Conservation (phyloP, 2,113 vertebrate genomes). For the Helogale parvula region DNA sequence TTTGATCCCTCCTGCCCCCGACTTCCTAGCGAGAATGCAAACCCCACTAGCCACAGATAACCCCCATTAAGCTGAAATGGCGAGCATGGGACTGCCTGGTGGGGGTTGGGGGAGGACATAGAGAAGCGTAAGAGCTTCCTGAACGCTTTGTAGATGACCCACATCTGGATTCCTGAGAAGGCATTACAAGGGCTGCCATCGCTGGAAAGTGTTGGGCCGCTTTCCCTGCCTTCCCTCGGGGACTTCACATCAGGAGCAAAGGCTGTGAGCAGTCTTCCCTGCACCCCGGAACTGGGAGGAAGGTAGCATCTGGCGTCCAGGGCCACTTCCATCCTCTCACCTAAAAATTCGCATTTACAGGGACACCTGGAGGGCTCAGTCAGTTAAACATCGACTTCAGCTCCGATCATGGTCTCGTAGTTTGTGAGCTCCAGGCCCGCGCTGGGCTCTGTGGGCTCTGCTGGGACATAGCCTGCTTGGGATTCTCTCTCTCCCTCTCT, state of each 20-base stretch:
- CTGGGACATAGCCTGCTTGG: no score
- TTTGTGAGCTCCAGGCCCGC: no score
- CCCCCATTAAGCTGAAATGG: no score
- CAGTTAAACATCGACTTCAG: no score
- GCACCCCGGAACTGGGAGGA: not conserved
- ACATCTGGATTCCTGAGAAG: rapidly evolving
- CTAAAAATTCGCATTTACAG: no score
- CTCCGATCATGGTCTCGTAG: no score
- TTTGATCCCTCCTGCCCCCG: not conserved
- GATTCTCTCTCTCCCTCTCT: no score
- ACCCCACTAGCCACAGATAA: not conserved
- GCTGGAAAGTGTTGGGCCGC: rapidly evolving
- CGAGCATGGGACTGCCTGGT: rapidly evolving
- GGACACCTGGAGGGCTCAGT: no score
- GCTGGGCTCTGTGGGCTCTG: no score
- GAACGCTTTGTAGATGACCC: not conserved
- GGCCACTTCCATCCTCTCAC: not conserved
- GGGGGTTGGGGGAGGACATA: rapidly evolving
- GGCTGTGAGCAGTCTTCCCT: not conserved
- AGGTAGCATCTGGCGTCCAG: no score
- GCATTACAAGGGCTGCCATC: rapidly evolving
- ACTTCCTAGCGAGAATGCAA: no score
- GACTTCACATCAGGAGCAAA: rapidly evolving
- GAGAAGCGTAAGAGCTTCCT: not conserved
- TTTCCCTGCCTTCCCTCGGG: not conserved